Conservation (phyloP, 2,888 invertebrate species). For the Marasmarcha lunaedactyla region DNA sequence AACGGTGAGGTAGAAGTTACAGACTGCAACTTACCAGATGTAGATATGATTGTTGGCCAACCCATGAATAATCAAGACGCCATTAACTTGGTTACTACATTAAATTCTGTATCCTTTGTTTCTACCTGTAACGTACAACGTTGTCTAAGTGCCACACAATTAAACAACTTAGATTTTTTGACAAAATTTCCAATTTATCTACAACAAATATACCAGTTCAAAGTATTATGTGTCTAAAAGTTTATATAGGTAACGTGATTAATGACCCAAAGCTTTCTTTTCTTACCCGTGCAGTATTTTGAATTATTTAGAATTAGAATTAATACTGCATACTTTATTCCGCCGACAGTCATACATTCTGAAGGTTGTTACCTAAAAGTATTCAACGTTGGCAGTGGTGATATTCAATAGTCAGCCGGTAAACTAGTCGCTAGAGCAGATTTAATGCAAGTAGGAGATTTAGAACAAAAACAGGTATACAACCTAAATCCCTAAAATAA, state of each 20-base stretch:
- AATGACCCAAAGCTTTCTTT: background rate
- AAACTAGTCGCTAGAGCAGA: constrained; percentile 4
- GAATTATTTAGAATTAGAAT: too few relatives aligned
- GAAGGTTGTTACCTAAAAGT: constrained; percentile 2
- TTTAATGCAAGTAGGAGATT: background rate
- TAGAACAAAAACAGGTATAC: background rate
- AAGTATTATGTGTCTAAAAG: background rate
- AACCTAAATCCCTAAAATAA: background rate
- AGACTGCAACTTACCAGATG: background rate
- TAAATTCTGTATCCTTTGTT: constrained; percentile 4
- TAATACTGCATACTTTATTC: constrained; percentile 1
- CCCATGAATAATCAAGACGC: constrained; percentile 8
- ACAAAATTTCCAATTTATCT: constrained; percentile 3
- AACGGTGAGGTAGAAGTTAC: constrained; percentile 3
- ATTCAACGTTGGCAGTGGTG: background rate
- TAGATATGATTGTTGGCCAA: constrained; percentile 10
- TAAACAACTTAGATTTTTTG: background rate
- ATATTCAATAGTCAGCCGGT: background rate
- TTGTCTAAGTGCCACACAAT: too few relatives aligned
- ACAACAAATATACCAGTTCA: background rate
- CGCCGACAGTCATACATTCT: background rate
- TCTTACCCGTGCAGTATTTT: constrained; percentile 3
- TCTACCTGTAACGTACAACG: background rate
- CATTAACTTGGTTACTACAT: constrained; percentile 7
- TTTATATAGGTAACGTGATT: background rate